Evolutionary conservation across 2,797 vertebrate genomes (phyloP).

Genomic region (Cyclopterus lumpus): DNA sequence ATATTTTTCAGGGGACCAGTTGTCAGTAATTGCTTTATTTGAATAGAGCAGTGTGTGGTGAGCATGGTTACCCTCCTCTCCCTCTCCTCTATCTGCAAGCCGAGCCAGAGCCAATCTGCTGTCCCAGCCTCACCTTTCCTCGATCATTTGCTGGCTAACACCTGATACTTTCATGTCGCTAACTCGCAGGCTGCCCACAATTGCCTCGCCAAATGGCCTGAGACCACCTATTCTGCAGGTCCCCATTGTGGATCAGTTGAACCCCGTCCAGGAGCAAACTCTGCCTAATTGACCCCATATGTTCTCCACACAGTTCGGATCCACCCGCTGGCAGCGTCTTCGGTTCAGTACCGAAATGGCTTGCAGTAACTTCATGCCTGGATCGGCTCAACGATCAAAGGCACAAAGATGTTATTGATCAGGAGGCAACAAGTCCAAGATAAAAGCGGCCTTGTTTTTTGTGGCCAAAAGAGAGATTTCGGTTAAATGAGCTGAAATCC

Average conservation of each 20-base stretch:
- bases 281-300: conserved; percentile 85
- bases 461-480: neutral
- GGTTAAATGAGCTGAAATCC: conserved; percentile 15
- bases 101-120: conserved; percentile 69
- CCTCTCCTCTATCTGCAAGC: conserved; percentile 57
- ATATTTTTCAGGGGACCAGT: neutral
- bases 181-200: conserved; percentile 75
- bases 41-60: conserved; percentile 35
- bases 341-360: conserved; percentile 56
- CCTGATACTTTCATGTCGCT: conserved; percentile 83
- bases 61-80: conserved; percentile 35
- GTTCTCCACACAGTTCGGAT: conserved; percentile 76
- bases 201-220: conserved; percentile 83
- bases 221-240: conserved; percentile 83
- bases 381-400: conserved; percentile 61
- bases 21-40: conserved; percentile 8
- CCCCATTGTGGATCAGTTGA: conserved; percentile 80
- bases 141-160: conserved; percentile 85
- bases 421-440: conserved; percentile 37
- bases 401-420: conserved; percentile 66
- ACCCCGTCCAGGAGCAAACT: conserved; percentile 79
- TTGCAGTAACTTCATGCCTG: conserved; percentile 50
- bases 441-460: conserved; percentile 43
- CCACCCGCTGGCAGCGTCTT: conserved; percentile 66
- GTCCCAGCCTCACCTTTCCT: conserved; percentile 74